Evolutionary conservation across 2,113 vertebrate species (phyloP).

Genomic region (Petromus typicus): DNA sequence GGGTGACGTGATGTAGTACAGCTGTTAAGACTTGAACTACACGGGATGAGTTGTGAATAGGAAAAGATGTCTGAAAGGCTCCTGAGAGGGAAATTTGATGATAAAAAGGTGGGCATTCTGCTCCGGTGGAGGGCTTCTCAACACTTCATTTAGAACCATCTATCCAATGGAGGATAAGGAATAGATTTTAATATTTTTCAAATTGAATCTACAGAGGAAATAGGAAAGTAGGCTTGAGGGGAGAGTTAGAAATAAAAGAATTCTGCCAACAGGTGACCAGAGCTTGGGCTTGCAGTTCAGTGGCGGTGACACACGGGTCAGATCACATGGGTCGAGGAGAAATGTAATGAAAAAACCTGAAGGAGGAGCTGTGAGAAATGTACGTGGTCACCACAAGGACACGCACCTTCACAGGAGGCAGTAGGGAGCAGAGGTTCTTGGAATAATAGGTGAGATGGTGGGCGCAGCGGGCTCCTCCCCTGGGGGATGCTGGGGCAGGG

Average conservation of each 20-base stretch:
- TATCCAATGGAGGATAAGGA: background rate
- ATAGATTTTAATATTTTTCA: background rate
- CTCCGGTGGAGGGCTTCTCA: background rate
- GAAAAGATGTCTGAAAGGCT: background rate
- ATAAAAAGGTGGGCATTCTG: background rate
- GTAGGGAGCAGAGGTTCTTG: background rate
- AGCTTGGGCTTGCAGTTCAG: background rate
- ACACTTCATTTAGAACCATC: background rate
- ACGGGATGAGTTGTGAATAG: background rate
- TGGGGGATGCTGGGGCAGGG: too few relatives aligned
- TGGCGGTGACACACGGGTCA: background rate
- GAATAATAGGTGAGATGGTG: background rate
- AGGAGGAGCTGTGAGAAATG: rapidly evolving
- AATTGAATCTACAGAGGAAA: background rate
- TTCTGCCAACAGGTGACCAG: background rate
- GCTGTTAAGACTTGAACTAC: background rate
- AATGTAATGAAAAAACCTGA: background rate
- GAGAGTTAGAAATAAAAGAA: background rate
- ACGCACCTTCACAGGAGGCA: rapidly evolving
- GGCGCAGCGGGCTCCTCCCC: background rate
- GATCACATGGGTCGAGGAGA: too few relatives aligned
- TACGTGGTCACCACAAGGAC: background rate
- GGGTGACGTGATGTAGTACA: too few relatives aligned
- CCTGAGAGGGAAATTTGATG: background rate
- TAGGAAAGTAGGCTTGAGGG: background rate